phyloP scores from a whole-genome alignment of 2,113 vertebrate species.

The Physeter macrocephalus region DNA sequence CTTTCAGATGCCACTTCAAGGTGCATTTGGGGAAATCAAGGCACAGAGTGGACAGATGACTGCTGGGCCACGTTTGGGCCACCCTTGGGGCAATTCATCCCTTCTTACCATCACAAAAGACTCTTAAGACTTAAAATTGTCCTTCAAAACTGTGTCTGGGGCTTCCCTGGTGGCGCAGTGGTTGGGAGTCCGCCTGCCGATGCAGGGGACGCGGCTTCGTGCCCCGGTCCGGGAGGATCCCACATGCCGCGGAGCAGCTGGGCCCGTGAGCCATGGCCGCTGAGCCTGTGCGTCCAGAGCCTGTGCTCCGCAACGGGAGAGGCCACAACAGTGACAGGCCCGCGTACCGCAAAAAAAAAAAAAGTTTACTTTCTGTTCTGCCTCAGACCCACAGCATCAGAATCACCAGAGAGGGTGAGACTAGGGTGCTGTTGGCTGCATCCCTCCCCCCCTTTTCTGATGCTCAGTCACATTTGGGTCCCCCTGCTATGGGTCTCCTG shows the following conservation, averaged over 20 bases:
- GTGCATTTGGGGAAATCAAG: background rate
- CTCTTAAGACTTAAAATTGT: background rate
- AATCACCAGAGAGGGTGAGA: background rate
- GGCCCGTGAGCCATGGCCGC: no score
- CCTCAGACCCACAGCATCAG: background rate
- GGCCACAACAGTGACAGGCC: no score
- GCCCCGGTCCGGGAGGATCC: no score
- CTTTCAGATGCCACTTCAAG: background rate
- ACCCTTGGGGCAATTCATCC: background rate
- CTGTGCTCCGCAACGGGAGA: no score
- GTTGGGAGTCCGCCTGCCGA: no score
- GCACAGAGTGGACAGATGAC: background rate
- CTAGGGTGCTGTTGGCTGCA: no score
- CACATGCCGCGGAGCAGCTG: no score
- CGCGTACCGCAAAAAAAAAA: no score
- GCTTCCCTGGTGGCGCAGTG: no score
- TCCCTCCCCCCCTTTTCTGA: background rate
- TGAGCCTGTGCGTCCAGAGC: no score
- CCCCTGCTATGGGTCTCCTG: background rate
- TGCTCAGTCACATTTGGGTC: background rate
- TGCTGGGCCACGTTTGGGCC: accelerated
- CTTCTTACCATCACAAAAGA: background rate
- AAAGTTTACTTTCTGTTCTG: background rate
- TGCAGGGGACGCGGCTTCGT: no score
- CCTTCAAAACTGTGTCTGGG: background rate